phyloP scores from a whole-genome alignment of 1,140 invertebrate genomes.

The Meteorus sp. region DNA sequence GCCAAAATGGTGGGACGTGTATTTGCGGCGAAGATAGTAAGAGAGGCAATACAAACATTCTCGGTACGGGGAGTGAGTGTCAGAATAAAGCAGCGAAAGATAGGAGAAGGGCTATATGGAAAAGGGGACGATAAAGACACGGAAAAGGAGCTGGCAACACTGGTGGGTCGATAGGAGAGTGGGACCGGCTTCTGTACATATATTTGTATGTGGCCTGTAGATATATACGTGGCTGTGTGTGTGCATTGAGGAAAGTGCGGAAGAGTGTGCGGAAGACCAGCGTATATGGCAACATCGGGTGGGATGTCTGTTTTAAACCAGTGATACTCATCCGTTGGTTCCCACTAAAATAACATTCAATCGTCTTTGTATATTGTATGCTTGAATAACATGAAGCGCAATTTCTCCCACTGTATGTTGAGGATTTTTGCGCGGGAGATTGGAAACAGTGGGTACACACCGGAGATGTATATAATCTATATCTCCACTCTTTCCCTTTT shows the following conservation, averaged over 20 bases:
- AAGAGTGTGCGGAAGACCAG: too few relatives aligned
- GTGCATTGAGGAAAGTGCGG: too few relatives aligned
- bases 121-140: slow-evolving; percentile 51
- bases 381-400: neutral
- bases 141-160: slow-evolving; percentile 53
- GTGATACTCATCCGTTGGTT: slow-evolving; percentile 42
- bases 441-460: neutral
- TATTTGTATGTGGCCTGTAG: too few relatives aligned
- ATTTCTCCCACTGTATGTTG: neutral
- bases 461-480: too few relatives aligned
- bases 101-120: slow-evolving; percentile 39
- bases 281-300: slow-evolving; percentile 50
- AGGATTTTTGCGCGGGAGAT: neutral
- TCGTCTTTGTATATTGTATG: neutral
- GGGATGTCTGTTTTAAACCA: slow-evolving; percentile 57
- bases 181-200: slow-evolving; percentile 35
- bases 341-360: neutral
- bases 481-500: too few relatives aligned
- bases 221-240: too few relatives aligned
- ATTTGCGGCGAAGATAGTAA: too few relatives aligned
- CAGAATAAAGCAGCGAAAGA: too few relatives aligned
- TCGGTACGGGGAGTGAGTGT: slow-evolving; percentile 17
- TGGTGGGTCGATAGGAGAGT: slow-evolving; percentile 56
- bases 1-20: slow-evolving; percentile 27
- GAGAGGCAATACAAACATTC: slow-evolving; percentile 17